A percentile compares a stretch with the other conserved stretches of the same genome.
phyloP scores from a whole-genome alignment of 2,888 invertebrate genomes.

The Agonopterix arenella region DNA sequence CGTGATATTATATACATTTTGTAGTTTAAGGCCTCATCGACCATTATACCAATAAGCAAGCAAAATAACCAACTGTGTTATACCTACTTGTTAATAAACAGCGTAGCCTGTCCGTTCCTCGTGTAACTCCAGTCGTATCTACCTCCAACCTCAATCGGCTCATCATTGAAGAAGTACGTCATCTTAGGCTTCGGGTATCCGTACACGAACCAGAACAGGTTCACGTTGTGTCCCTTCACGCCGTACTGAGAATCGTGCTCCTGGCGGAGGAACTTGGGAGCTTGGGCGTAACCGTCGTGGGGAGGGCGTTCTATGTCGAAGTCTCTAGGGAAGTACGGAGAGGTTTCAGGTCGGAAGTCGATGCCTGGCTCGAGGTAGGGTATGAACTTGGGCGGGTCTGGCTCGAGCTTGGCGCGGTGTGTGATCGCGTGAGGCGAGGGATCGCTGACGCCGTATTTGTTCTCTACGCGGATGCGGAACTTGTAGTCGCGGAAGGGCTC shows the following conservation, averaged over 20 bases:
- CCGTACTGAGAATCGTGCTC: constrained; percentile 94
- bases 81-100: constrained; percentile 89
- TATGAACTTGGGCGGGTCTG: constrained; percentile 86
- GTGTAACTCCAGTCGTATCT: constrained; percentile 92
- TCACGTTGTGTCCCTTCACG: constrained; percentile 92
- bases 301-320: constrained; percentile 94
- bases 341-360: constrained; percentile 89
- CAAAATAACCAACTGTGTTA: background rate
- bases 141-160: constrained; percentile 88
- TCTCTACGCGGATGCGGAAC: constrained; percentile 96
- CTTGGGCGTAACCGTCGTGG: constrained; percentile 89
- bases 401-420: constrained; percentile 85
- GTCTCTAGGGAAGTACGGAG: constrained; percentile 93
- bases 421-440: constrained; percentile 95
- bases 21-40: too few species aligned
- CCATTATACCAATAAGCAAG: too few species aligned
- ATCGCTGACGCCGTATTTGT: constrained; percentile 97
- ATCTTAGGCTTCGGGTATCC: constrained; percentile 98
- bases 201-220: constrained; percentile 95
- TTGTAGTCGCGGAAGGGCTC: constrained; percentile 96
- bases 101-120: constrained; percentile 91
- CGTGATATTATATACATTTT: too few species aligned
- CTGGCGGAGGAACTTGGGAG: constrained; percentile 89
- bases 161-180: constrained; percentile 91
- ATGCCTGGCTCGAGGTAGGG: constrained; percentile 88